Evolutionary conservation across 2,113 vertebrate genomes (phyloP).

Genomic region (Catharus minimus): DNA sequence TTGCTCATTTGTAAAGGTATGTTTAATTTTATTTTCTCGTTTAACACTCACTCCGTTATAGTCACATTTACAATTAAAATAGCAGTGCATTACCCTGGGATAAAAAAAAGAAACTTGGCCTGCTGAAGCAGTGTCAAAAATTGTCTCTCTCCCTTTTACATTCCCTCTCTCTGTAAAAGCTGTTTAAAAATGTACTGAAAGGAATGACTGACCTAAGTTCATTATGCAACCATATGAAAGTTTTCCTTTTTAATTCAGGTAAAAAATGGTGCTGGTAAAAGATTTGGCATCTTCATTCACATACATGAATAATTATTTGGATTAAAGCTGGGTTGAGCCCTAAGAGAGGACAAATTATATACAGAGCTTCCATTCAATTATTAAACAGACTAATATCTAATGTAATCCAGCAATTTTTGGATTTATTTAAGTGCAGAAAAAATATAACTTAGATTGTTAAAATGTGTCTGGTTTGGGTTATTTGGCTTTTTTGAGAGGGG

Average conservation of each 20-base stretch:
- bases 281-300: not conserved
- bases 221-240: not conserved
- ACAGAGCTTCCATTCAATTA: not conserved
- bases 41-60: not conserved
- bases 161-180: not conserved
- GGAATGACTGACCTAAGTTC: not conserved
- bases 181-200: not conserved
- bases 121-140: not conserved
- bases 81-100: not conserved
- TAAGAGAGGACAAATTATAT: not conserved
- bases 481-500: too few species aligned
- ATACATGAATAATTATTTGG: not conserved
- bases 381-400: not conserved
- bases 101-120: not conserved
- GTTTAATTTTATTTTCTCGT: not conserved
- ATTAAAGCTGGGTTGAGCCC: not conserved
- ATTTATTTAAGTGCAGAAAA: not conserved
- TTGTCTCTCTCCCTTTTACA: not conserved
- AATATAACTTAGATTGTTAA: not conserved
- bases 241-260: not conserved
- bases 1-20: not conserved
- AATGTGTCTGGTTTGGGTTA: accelerated
- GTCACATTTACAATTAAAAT: not conserved
- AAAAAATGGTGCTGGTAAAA: not conserved
- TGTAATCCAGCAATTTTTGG: not conserved